Evolutionary conservation across 2,797 vertebrate species (phyloP).

Genomic region (Pampus argenteus): DNA sequence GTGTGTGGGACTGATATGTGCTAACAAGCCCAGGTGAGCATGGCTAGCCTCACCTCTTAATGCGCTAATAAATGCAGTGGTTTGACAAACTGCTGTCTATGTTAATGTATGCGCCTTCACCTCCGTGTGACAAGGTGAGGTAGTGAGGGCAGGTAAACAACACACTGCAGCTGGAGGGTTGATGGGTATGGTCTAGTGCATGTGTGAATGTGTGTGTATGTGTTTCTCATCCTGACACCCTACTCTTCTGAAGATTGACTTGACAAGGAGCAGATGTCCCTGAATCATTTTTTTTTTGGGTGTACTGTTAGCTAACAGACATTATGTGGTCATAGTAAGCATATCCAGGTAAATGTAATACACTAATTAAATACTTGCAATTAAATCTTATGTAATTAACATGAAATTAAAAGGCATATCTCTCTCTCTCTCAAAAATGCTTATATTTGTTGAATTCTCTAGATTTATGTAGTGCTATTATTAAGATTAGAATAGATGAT

Average conservation of each 20-base stretch:
- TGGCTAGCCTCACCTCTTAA: slow-evolving; percentile 80
- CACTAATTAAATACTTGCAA: slow-evolving; percentile 35
- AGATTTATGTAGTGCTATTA: neutral
- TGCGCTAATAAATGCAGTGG: slow-evolving; percentile 93
- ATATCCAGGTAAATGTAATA: slow-evolving; percentile 51
- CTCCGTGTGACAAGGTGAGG: slow-evolving; percentile 85
- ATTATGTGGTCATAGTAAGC: slow-evolving; percentile 50
- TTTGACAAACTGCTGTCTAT: slow-evolving; percentile 88
- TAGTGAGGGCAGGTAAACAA: slow-evolving; percentile 79
- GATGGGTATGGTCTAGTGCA: slow-evolving; percentile 26
- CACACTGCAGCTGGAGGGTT: slow-evolving; percentile 67
- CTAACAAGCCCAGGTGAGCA: slow-evolving; percentile 88
- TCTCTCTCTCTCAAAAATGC: slow-evolving; percentile 14
- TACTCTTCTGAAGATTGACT: slow-evolving; percentile 68
- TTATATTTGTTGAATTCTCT: neutral
- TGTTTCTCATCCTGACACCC: slow-evolving; percentile 66
- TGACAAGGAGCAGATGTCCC: slow-evolving; percentile 79
- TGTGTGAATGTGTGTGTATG: slow-evolving; percentile 43
- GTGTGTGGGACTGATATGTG: slow-evolving; percentile 80
- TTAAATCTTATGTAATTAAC: slow-evolving; percentile 22
- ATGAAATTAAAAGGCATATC: slow-evolving; percentile 14
- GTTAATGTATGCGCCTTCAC: slow-evolving; percentile 93
- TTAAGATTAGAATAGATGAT: neutral
- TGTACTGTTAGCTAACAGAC: slow-evolving; percentile 68
- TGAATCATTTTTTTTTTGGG: slow-evolving; percentile 56